These are phyloP conservation scores for Notiomystis cincta DNA, from an alignment of 2,113 vertebrate genomes.

Conservation along the genomic window DNA sequence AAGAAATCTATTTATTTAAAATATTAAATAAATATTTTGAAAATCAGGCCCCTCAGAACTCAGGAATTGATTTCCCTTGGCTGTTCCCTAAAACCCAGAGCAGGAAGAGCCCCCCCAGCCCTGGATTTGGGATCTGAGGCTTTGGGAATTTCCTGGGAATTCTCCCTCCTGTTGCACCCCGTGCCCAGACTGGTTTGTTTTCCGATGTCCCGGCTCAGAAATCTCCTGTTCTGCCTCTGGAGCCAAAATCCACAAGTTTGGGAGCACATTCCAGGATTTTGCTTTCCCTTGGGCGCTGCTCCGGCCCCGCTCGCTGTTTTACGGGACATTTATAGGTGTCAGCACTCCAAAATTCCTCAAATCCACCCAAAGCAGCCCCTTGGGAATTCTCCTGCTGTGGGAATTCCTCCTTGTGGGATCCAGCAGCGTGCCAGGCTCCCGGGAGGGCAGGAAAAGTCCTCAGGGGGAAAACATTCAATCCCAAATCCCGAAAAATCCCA, in stretches of 20 bases:
- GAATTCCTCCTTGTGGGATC: neutral
- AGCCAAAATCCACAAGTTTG: constrained; percentile 32
- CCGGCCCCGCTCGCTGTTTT: neutral
- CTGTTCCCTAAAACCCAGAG: neutral
- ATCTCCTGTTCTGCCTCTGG: neutral
- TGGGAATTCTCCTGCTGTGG: neutral
- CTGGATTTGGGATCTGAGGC: fast-evolving
- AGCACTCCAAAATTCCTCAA: neutral
- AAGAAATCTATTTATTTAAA: neutral
- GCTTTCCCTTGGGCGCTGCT: neutral
- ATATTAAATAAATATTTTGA: neutral
- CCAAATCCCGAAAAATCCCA: fast-evolving
- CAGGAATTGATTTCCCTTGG: neutral
- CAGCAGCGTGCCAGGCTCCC: neutral
- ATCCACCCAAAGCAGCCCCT: neutral
- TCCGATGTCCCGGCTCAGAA: fast-evolving
- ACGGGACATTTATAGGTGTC: neutral
- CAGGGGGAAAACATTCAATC: fast-evolving
- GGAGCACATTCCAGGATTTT: neutral
- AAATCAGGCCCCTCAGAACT: neutral
- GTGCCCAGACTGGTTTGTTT: neutral
- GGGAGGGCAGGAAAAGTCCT: neutral
- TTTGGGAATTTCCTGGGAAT: neutral
- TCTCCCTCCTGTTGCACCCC: fast-evolving
- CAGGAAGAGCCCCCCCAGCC: neutral